Evolutionary conservation across 2,113 vertebrate species (phyloP), one percentile per base, ranked within the genome.

Genomic region (Thamnophis sirtalis): DNA sequence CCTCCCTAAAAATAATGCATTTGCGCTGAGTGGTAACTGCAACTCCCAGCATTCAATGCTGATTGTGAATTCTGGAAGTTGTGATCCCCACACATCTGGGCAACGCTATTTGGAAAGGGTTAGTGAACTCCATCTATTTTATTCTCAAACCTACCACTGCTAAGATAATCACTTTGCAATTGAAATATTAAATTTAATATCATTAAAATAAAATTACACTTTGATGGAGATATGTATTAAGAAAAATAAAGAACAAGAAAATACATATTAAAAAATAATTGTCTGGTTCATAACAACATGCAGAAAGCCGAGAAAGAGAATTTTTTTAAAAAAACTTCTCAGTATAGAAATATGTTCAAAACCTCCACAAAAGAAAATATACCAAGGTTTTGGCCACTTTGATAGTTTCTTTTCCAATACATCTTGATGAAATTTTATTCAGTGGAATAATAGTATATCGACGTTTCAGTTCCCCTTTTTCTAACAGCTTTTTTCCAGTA

Each of bases 381-480:
- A 99, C 99, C 98, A 99, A 96, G 50, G 33, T 96, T 96, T 99
- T 98, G 88, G 98, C 99, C 0, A 97, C 33, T 8, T 93, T 97
- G 68, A 99, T 93, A 1, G 93, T 97, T 86, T 95, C 94, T 93
- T 96, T 95, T 90, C 95, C 96, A 89, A 99, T 93, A 68, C 98
- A 98, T 9, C 93, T 98, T n/a, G 98, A 97, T 93, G 98, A 98
- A 96, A 99, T 99, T 96, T 98, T 99, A 97, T 98, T 99, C 22
- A 99, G 97, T 68, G 99, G 99, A 95, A 99, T 99, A 95, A 99
- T 98, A 86, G 99, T 99, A 90, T 98, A 99, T 56, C 98, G 97
- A 24, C 97, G 97, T 92, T 98, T 98, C 86, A 99, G 97, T 93
- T 98, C 98, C 28, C 99, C 99, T 50, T 97, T 99, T 95, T 99